Conservation (phyloP, 2,113 vertebrate species). For the Dolichotis patagonum region DNA sequence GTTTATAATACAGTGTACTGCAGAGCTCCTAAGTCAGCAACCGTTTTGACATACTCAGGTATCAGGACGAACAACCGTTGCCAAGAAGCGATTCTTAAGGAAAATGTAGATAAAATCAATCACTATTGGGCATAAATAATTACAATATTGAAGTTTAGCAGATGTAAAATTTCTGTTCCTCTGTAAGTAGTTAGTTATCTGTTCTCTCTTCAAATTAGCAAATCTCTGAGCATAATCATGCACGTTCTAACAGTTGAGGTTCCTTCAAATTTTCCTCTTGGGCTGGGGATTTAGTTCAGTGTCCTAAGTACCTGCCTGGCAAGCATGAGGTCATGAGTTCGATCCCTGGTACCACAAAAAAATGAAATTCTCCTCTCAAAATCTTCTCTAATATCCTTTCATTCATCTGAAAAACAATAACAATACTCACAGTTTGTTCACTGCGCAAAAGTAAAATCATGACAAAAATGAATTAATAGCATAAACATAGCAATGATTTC, state of each 20-base stretch:
- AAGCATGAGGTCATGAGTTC: too few species aligned
- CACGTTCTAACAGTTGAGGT: constrained; percentile 44
- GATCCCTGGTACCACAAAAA: too few species aligned
- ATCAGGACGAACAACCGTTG: constrained; percentile 74
- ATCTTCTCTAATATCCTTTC: neutral
- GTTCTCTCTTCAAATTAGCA: neutral
- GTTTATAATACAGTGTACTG: constrained; percentile 67
- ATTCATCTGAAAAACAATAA: constrained; percentile 51
- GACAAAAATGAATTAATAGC: constrained; percentile 12
- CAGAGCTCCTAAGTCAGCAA: constrained; percentile 80
- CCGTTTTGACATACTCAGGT: constrained; percentile 66
- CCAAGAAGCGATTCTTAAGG: constrained; percentile 70
- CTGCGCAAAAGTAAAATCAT: constrained; percentile 66
- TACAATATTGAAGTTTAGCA: constrained; percentile 4
- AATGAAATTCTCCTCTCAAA: too few species aligned
- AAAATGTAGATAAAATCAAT: constrained; percentile 75
- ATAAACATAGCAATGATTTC: constrained; percentile 54
- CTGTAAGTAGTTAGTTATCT: neutral
- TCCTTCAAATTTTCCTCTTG: neutral
- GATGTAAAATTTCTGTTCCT: neutral
- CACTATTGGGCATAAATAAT: neutral
- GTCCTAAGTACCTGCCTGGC: too few species aligned
- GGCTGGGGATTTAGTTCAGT: too few species aligned
- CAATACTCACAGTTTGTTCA: constrained; percentile 54
- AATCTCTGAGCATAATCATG: constrained; percentile 20